Evolutionary conservation across 2,888 invertebrate species (phyloP).

Genomic region (Strigamia maritima): DNA sequence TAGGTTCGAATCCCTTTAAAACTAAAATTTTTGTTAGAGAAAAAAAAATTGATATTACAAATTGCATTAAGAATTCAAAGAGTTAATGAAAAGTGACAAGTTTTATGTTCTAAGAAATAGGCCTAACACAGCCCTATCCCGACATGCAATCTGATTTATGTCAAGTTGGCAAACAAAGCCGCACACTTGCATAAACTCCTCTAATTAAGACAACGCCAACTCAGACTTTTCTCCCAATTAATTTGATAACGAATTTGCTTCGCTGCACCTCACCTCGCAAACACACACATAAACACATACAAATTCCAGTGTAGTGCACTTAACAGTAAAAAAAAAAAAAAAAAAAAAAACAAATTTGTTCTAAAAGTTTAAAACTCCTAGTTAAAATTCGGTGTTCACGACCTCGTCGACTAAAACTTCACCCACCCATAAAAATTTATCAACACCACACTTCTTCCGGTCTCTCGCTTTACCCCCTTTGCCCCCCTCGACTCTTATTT

Average conservation of each 20-base stretch:
- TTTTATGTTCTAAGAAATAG: background rate
- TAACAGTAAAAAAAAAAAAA: background rate
- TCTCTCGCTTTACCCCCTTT: background rate
- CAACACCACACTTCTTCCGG: background rate
- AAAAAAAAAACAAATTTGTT: background rate
- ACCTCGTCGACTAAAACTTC: background rate
- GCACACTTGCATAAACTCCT: conserved; percentile 1
- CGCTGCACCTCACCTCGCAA: background rate
- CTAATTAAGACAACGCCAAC: background rate
- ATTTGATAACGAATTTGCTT: conserved; percentile 33
- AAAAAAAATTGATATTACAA: background rate
- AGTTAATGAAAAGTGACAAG: background rate
- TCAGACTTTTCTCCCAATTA: conserved; percentile 33
- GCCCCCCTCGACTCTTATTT: background rate
- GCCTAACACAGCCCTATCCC: background rate
- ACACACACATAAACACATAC: background rate
- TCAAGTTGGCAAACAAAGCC: background rate
- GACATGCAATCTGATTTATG: background rate
- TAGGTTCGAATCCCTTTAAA: background rate
- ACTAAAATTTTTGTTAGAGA: background rate
- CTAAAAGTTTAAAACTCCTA: too few relatives aligned
- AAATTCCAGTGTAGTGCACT: background rate
- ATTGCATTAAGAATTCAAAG: background rate
- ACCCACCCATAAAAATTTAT: background rate
- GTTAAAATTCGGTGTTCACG: too few relatives aligned